Percentiles rank a stretch among this genome's conserved stretches.
These are phyloP conservation scores for Caenorhabditis becei DNA, from an alignment of 2,888 invertebrate genomes.

Conservation along the genomic window DNA sequence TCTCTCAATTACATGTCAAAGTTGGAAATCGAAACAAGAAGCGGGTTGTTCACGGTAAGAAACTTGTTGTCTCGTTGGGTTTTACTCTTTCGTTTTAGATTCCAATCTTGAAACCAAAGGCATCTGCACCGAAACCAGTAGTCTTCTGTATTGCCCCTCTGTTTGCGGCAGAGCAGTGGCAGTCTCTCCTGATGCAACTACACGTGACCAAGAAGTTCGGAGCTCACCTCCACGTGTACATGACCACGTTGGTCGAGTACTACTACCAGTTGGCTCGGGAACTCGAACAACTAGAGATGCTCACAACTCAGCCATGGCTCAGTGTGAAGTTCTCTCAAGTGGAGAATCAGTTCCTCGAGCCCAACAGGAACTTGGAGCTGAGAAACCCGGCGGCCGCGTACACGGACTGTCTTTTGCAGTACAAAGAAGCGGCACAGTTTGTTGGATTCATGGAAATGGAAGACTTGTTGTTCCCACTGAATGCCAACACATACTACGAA, in stretches of 20 bases:
- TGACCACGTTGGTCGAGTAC: constrained; percentile 60
- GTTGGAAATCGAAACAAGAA: constrained; percentile 36
- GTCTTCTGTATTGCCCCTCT: constrained; percentile 66
- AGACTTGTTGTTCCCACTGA: constrained; percentile 51
- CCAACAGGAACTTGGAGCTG: constrained; percentile 32
- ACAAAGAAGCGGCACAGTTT: constrained; percentile 53
- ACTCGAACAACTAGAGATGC: constrained; percentile 39
- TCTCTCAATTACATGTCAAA: constrained; percentile 37
- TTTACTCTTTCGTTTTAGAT: constrained; percentile 12
- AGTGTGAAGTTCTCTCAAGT: constrained; percentile 52
- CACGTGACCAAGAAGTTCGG: constrained; percentile 64
- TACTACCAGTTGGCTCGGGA: constrained; percentile 51
- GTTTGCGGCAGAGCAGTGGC: constrained; percentile 68
- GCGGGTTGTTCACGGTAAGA: constrained; percentile 14
- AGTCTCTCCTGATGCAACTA: constrained; percentile 56
- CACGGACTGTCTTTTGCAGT: constrained; percentile 47
- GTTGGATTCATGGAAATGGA: constrained; percentile 51
- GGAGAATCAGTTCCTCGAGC: constrained; percentile 30
- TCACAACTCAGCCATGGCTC: constrained; percentile 59
- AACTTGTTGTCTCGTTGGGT: neutral
- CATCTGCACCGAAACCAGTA: constrained; percentile 36
- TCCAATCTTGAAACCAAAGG: constrained; percentile 21
- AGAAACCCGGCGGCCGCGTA: constrained; percentile 46
- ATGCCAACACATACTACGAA: constrained; percentile 44
- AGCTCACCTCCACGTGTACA: constrained; percentile 63